Evolutionary conservation across 2,888 invertebrate genomes (phyloP).

Genomic region (Andrena marginata): DNA sequence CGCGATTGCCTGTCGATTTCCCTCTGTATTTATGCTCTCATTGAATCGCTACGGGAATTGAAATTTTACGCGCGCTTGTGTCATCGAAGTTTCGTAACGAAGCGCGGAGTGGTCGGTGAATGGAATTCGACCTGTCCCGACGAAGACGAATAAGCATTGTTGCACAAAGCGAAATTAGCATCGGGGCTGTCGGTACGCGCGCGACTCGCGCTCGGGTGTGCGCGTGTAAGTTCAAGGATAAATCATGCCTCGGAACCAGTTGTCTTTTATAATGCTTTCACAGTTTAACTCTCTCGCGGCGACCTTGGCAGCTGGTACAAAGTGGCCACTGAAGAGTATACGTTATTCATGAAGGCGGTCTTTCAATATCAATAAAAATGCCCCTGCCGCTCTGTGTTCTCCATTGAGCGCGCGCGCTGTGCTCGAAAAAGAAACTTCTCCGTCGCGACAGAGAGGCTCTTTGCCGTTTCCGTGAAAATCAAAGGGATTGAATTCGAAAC

Average conservation of each 20-base stretch:
- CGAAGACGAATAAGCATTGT: conserved; percentile 57
- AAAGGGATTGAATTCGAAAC: background rate
- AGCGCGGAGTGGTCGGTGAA: conserved; percentile 26
- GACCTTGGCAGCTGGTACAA: conserved; percentile 69
- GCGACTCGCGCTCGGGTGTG: conserved; percentile 29
- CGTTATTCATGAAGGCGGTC: conserved; percentile 52
- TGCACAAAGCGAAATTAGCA: conserved; percentile 52
- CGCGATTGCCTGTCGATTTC: background rate
- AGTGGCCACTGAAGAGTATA: conserved; percentile 67
- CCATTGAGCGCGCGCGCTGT: background rate
- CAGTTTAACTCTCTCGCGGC: conserved; percentile 61
- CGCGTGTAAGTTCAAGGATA: conserved; percentile 63
- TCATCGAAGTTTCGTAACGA: conserved; percentile 67
- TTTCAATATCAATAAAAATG: conserved; percentile 54
- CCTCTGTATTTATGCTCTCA: background rate
- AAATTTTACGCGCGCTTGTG: conserved; percentile 30
- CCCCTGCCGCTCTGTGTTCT: background rate
- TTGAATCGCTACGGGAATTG: conserved; percentile 8
- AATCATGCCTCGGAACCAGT: conserved; percentile 68
- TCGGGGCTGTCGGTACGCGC: conserved; percentile 28
- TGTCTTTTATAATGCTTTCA: conserved; percentile 66
- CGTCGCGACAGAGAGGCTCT: too few relatives aligned
- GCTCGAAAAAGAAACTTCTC: too few relatives aligned
- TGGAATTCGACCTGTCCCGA: conserved; percentile 43
- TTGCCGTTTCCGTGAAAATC: background rate